Percentiles rank a stretch among this genome's conserved stretches.
Evolutionary conservation across 1,140 invertebrate species (phyloP).

Genomic region (Bilobella aurantiaca): DNA sequence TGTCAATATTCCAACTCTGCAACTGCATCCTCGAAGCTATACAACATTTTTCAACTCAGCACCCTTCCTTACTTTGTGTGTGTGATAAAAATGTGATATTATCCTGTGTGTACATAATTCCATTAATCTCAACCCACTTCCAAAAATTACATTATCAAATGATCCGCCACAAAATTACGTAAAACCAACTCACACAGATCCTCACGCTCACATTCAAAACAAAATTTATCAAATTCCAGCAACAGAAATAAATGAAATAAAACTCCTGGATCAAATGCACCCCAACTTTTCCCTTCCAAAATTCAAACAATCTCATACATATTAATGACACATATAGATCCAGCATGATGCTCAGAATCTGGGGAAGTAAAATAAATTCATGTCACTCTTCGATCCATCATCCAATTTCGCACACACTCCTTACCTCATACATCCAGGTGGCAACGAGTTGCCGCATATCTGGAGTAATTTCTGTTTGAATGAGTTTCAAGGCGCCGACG

Average conservation of each 20-base stretch:
- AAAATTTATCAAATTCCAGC: not conserved
- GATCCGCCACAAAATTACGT: too few relatives aligned
- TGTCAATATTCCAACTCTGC: too few relatives aligned
- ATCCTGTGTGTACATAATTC: not conserved
- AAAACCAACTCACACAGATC: too few relatives aligned
- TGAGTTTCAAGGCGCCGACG: slow-evolving; percentile 68
- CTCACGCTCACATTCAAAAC: too few relatives aligned
- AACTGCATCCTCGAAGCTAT: too few relatives aligned
- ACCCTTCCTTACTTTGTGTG: too few relatives aligned
- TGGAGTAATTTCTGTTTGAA: slow-evolving; percentile 77
- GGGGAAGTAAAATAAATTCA: not conserved
- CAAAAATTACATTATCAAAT: not conserved
- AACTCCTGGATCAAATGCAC: too few relatives aligned
- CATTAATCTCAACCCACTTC: not conserved
- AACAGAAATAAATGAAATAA: not conserved
- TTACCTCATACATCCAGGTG: slow-evolving; percentile 92
- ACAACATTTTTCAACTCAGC: too few relatives aligned
- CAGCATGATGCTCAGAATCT: not conserved
- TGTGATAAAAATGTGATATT: not conserved
- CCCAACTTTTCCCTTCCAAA: not conserved
- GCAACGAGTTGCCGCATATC: slow-evolving; percentile 82
- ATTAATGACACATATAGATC: too few relatives aligned
- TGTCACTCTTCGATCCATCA: too few relatives aligned
- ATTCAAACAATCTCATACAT: slow-evolving; percentile 2
- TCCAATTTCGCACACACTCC: too few relatives aligned